Evolutionary conservation across 2,888 invertebrate species (phyloP), one percentile per base, ranked within the genome.

Genomic region (Dexiosoma caninum): DNA sequence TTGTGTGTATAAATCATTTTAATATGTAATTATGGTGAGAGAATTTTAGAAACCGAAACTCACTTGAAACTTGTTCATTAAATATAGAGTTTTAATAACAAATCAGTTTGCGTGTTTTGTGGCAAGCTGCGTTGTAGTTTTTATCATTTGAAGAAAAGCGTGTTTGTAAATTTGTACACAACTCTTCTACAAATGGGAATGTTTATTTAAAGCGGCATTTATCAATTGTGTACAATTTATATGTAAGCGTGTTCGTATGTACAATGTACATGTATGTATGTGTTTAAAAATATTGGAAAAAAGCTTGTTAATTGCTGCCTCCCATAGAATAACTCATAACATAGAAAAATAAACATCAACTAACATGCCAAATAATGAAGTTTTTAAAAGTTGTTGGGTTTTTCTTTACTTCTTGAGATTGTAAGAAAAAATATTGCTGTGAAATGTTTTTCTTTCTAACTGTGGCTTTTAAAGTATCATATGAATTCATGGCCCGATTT

Each of bases 21-120:
- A 37, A 12, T n/a, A 37, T 3, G 4, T 42, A 42, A 42, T 16
- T 5, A 7, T 2, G 12, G 32, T 55, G 9, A 57, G 37, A 57
- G 32, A 57, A 19, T 21, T 21, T 57, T 37, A 12, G 21, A 12
- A 19, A 40, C 23, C 3, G n/a, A n/a, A 57, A 40, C 35, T 55
- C 32, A 35, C 7, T 7, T 57, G 23, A 57, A 57, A 40, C 37
- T 57, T 37, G 40, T 40, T 57, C n/a, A 46, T 59, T 44, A 37
- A 46, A 67, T 35, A 67, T 57, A 66, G 35, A 40, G 53, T 55
- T 71, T 66, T 46, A 62, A 57, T 64, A 64, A 71, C 44, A 78
- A 72, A 72, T 55, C 67, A 64, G 57, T 51, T 75, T 55, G 79
- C 79, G 32, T 78, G 74, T 64, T 51, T 30, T 42, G 51, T 62